Conservation (phyloP, 2,113 vertebrate species). For the Electrona antarctica region DNA sequence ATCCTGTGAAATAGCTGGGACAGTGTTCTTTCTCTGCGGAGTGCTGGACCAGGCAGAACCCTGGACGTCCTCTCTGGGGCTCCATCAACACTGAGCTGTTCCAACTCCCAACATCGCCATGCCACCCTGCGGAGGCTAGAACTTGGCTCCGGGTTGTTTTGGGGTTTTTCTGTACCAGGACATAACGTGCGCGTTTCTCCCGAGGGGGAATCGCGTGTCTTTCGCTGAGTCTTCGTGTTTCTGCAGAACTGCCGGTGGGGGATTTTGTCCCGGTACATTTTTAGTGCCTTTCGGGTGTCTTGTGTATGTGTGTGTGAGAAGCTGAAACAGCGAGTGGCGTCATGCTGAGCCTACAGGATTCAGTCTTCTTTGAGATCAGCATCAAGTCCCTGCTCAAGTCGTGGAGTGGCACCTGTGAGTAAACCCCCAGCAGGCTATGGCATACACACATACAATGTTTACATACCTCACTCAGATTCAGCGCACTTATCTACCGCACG, state of each 20-base stretch:
- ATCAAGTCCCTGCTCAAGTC: conserved; percentile 98
- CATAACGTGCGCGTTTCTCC: background rate
- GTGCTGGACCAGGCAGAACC: conserved; percentile 34
- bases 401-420: conserved; percentile 95
- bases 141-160: conserved; percentile 30
- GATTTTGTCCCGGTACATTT: conserved; percentile 20
- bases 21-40: conserved; percentile 13
- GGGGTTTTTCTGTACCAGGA: conserved; percentile 9
- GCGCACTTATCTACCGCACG: conserved; percentile 44
- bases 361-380: conserved; percentile 96
- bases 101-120: conserved; percentile 34
- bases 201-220: conserved; percentile 30
- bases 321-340: conserved; percentile 61
- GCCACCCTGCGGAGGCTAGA: conserved; percentile 63
- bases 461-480: conserved; percentile 52
- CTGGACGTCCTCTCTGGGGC: conserved; percentile 27
- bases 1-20: conserved; percentile 49
- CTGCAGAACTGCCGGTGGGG: conserved; percentile 36
- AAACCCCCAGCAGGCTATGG: conserved; percentile 43
- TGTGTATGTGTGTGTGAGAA: conserved; percentile 28
- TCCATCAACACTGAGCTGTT: conserved; percentile 26
- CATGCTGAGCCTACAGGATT: conserved; percentile 97
- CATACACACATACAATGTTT: conserved; percentile 48
- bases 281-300: conserved; percentile 51
- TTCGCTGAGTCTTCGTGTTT: background rate